Evolutionary conservation across 2,888 invertebrate genomes (phyloP), one percentile per base, ranked within the genome.

Genomic region (Pocota personata): DNA sequence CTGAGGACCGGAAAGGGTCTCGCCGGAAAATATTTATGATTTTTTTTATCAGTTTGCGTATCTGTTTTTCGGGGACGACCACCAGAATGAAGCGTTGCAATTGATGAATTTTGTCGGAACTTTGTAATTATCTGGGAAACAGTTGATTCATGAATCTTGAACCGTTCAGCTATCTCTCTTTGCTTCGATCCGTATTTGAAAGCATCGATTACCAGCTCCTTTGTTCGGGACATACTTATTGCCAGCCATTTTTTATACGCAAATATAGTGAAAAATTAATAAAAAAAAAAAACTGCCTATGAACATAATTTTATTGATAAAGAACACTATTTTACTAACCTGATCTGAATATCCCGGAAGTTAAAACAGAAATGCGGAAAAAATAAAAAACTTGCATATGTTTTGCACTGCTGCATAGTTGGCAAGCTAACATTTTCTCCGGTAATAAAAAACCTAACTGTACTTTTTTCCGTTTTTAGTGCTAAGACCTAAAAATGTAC

Each of bases 181-280:
- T 27, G 2, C 12, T 30, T 30, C 14, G 27, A 55, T 55, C n/a
- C 12, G n/a, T 30, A 30, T 55, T 55, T 27, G 3, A 30, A 55
- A 30, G 30, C 14, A 27, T 50, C 55, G n/a, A 55, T 55, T 55
- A 55, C 55, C 27, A 27, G 27, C 55, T 55, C 55, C 14, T 55
- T 55, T 55, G n/a, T 55, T 55, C 30, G 55, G 27, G 30, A 30
- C 30, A n/a, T 55, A 55, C 14, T 55, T 30, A 55, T 43, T 43
- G n/a, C 14, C 43, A 43, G 43, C 43, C 43, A 43, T 43, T 14
- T 43, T 43, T n/a, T n/a, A n/a, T n/a, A n/a, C n/a, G n/a, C n/a
- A n/a, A n/a, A n/a, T n/a, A n/a, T n/a, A n/a, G n/a, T 43, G 10
- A 43, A 43, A 55, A 55, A n/a, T 30, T 14, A 30, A 7, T 55